Percentiles rank a stretch among this genome's conserved stretches.
Conservation (phyloP, 2,888 invertebrate genomes). For the Neria commutata region DNA sequence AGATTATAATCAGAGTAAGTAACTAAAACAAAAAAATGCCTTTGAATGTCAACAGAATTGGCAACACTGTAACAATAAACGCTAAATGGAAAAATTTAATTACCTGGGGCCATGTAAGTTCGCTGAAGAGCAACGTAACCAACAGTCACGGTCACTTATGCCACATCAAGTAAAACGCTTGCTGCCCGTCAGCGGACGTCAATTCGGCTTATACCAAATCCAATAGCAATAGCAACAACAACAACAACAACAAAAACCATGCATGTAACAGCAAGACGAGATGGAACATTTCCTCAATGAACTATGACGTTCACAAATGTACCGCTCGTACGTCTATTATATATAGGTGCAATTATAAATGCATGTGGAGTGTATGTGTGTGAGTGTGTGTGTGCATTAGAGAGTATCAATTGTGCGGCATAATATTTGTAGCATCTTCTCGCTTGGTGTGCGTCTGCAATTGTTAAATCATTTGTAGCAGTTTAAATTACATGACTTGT, state of each 20-base stretch:
- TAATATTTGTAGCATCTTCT: neutral
- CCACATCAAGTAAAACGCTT: neutral
- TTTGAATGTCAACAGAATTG: too few species aligned
- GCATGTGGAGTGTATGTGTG: too few species aligned
- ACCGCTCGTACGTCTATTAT: too few species aligned
- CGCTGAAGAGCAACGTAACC: too few species aligned
- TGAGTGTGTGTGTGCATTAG: neutral
- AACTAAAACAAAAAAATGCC: too few species aligned
- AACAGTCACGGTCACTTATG: slow-evolving; percentile 1
- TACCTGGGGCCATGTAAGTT: too few species aligned
- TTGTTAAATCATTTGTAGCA: neutral
- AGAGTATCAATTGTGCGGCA: neutral
- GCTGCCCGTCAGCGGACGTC: slow-evolving; percentile 13
- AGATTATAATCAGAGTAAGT: too few species aligned
- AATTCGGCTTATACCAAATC: slow-evolving; percentile 25
- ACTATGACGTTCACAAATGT: neutral
- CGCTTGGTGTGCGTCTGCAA: too few species aligned
- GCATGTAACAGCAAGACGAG: neutral
- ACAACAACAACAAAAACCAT: neutral
- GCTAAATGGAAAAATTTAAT: too few species aligned
- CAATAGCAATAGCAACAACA: slow-evolving; percentile 12
- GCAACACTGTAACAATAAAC: too few species aligned
- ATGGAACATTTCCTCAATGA: neutral
- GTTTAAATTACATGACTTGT: neutral
- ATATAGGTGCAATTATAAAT: too few species aligned